Conservation (phyloP, 2,888 invertebrate species). For the Entomobrya multifasciata region DNA sequence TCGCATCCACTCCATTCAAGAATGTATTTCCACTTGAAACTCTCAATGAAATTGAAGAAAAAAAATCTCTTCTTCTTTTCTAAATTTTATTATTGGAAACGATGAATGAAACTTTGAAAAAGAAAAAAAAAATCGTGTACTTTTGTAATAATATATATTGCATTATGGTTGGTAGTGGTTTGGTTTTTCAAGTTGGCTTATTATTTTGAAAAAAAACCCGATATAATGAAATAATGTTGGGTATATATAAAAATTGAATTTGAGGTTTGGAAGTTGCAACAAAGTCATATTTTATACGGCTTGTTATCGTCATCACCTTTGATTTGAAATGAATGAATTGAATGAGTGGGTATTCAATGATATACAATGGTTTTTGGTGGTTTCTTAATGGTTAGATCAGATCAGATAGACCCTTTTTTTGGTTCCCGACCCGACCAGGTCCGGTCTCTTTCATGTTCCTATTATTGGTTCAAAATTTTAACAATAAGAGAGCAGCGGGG, state of each 20-base stretch:
- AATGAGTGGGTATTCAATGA: too few species aligned
- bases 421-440: too few species aligned
- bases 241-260: not conserved
- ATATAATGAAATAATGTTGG: not conserved
- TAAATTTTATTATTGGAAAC: too few species aligned
- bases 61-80: not conserved
- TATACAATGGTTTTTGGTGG: constrained; percentile 78
- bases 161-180: not conserved
- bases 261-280: not conserved
- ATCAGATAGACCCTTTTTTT: constrained; percentile 70
- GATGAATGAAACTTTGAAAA: too few species aligned
- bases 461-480: constrained; percentile 62
- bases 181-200: too few species aligned
- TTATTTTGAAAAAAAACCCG: not conserved
- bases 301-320: constrained; percentile 22
- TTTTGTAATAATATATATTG: not conserved
- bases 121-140: not conserved
- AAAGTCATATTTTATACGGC: not conserved
- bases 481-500: not conserved
- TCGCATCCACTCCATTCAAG: constrained; percentile 44
- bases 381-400: constrained; percentile 79
- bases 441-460: constrained; percentile 53
- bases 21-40: constrained; percentile 58
- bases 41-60: constrained; percentile 31
- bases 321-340: not conserved